These are phyloP conservation scores for Acromyrmex echinatior DNA, from an alignment of 1,140 invertebrate genomes.

Conservation along the genomic window DNA sequence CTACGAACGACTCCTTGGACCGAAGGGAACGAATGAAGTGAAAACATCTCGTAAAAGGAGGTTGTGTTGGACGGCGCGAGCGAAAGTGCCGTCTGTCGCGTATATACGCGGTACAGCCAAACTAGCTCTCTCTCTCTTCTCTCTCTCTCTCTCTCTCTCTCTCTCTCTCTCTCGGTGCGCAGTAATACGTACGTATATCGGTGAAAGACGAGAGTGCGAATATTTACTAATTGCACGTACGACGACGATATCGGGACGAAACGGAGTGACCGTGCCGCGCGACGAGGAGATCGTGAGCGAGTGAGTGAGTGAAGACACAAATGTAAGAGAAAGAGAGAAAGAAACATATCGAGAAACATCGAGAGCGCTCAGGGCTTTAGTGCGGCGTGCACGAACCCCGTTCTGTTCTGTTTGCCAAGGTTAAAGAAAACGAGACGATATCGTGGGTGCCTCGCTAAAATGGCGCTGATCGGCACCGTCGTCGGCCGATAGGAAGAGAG, in stretches of 20 bases:
- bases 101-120: not conserved
- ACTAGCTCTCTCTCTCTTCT: slow-evolving; percentile 18
- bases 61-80: slow-evolving; percentile 42
- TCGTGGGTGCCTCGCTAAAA: slow-evolving; percentile 79
- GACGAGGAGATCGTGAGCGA: slow-evolving; percentile 48
- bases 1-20: not conserved
- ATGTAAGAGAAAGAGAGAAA: not conserved
- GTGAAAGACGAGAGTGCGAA: slow-evolving; percentile 17
- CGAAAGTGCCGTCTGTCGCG: not conserved
- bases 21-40: not conserved
- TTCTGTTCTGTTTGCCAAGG: slow-evolving; percentile 27
- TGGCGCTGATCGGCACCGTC: slow-evolving; percentile 83
- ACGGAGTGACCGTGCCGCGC: slow-evolving; percentile 7
- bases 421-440: slow-evolving; percentile 61
- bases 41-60: not conserved
- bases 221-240: not conserved
- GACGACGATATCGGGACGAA: not conserved
- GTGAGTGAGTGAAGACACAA: not conserved
- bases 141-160: no score
- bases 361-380: not conserved
- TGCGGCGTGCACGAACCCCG: slow-evolving; percentile 7
- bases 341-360: slow-evolving; percentile 63
- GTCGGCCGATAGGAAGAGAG: slow-evolving; percentile 75
- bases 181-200: slow-evolving; percentile 36
- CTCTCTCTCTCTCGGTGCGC: slow-evolving; percentile 26